Percentiles rank a stretch among this genome's conserved stretches.
These are phyloP conservation scores for Cephalopholis sonnerati DNA, from an alignment of 2,113 vertebrate species.

Conservation along the genomic window DNA sequence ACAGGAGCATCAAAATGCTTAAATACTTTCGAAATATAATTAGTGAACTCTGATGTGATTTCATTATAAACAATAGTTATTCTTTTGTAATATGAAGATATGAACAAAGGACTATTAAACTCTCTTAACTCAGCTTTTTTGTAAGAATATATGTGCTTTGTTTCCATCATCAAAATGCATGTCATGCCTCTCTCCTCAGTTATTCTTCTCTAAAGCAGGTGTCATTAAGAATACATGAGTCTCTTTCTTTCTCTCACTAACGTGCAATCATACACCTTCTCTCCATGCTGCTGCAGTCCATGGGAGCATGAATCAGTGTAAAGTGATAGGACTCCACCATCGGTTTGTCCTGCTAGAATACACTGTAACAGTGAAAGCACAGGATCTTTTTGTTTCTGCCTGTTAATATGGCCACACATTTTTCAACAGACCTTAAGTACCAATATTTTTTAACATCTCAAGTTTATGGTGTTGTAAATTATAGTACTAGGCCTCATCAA, in stretches of 20 bases:
- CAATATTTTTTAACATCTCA: background rate
- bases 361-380: constrained; percentile 39
- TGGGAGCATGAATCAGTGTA: constrained; percentile 40
- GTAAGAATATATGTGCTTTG: background rate
- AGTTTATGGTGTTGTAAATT: too few species aligned
- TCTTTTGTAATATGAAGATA: background rate
- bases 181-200: constrained; percentile 1
- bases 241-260: constrained; percentile 54
- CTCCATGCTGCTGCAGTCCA: constrained; percentile 53
- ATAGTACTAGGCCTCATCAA: too few species aligned
- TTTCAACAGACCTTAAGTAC: background rate
- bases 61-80: background rate
- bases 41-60: background rate
- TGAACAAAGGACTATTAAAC: background rate
- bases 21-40: background rate
- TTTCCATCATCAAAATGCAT: constrained; percentile 14
- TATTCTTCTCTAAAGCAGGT: constrained; percentile 38
- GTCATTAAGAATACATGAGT: constrained; percentile 78
- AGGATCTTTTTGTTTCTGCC: background rate
- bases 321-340: constrained; percentile 44
- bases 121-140: background rate
- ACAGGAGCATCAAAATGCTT: background rate
- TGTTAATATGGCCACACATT: background rate
- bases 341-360: background rate
- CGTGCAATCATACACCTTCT: constrained; percentile 75